Evolutionary conservation across 2,113 vertebrate species (phyloP), one percentile per base, ranked within the genome.

Genomic region (Charadrius vociferus): DNA sequence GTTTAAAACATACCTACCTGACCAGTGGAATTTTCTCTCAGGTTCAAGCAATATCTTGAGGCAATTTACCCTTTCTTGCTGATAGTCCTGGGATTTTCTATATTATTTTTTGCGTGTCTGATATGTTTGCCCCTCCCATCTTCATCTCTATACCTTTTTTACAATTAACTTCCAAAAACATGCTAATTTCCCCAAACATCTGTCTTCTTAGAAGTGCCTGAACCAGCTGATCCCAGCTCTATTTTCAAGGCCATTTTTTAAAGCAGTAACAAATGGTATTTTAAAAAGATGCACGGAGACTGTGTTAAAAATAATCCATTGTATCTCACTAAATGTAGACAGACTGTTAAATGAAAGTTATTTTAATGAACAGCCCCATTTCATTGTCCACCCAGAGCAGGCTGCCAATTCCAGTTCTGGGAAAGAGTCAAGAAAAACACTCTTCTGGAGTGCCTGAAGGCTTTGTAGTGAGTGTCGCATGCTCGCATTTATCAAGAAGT

Each of bases 351-450:
- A 95, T 97, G 94, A 97, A 91, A 97, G 96, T 94, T 97, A 89
- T 96, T 98, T 97, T 95, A 97, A 96, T 95, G 96, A 98, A 84
- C 95, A 92, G 94, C 72, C 85, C 92, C 72, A 58, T 71, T 95
- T 93, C 95, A 98, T 98, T 98, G 98, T 98, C 97, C 96, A 87
- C 93, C 80, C 92, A 94, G 92, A 16, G 16, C 73, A n/a, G 80
- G 85, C 34, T 98, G 97, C 97, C 97, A 98, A 96, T 96, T 97
- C 86, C 79, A 88, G 70, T 95, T 97, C 96, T 98, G 98, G 97
- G 94, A 93, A 97, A 83, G 81, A 97, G 96, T 98, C 97, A 98
- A 98, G 95, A 98, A 97, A 97, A 98, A 98, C 94, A 98, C 92
- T 93, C 91, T 56, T 93, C 78, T 90, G 94, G 83, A 75, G 43